phyloP scores from a whole-genome alignment of 1,140 invertebrate species.

The Nilaparvata lugens region DNA sequence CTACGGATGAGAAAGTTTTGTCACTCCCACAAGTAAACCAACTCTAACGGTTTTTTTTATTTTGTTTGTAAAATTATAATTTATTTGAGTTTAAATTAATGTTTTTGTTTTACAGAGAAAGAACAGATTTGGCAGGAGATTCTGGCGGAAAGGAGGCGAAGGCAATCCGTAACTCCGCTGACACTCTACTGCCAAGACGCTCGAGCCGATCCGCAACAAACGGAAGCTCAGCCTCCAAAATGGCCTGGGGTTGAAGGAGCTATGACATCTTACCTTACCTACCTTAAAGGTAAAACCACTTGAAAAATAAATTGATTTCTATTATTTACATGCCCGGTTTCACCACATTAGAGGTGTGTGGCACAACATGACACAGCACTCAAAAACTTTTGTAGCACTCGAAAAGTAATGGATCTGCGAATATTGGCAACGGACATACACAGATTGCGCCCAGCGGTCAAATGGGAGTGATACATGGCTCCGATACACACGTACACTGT shows the following conservation, averaged over 20 bases:
- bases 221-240: conserved; percentile 26
- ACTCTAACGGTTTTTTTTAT: too few relatives aligned
- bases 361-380: too few relatives aligned
- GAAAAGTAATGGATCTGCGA: too few relatives aligned
- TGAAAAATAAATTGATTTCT: not conserved
- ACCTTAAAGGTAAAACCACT: conserved; percentile 34
- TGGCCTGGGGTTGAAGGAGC: conserved; percentile 39
- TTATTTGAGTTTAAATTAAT: conserved; percentile 23
- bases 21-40: too few relatives aligned
- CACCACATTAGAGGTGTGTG: too few relatives aligned
- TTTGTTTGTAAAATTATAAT: not conserved
- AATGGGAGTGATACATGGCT: too few relatives aligned
- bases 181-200: conserved; percentile 35
- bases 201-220: conserved; percentile 23
- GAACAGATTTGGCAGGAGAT: conserved; percentile 40
- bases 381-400: too few relatives aligned
- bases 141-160: conserved; percentile 38
- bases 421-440: too few relatives aligned
- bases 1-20: too few relatives aligned
- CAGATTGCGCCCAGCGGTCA: too few relatives aligned
- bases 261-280: conserved; percentile 35
- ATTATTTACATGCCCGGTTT: not conserved
- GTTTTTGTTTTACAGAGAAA: conserved; percentile 31
- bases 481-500: too few relatives aligned
- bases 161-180: conserved; percentile 36